Evolutionary conservation across 2,113 vertebrate species (phyloP), one percentile per base, ranked within the genome.

Genomic region (Colossoma macropomum): DNA sequence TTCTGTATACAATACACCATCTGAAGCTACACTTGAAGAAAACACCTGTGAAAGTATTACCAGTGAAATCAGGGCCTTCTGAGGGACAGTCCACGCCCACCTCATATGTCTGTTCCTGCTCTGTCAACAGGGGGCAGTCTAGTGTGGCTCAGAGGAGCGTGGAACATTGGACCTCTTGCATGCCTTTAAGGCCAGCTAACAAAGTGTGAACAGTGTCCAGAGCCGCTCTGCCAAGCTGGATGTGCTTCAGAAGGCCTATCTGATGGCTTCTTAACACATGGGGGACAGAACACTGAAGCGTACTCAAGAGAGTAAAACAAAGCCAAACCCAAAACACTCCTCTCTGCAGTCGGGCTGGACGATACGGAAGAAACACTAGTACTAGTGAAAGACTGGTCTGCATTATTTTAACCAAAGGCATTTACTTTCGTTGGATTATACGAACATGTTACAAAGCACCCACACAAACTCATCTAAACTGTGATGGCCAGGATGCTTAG

Each of bases 91-190:
- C 10, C 45, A 70, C 25, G 75, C 59, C 73, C 56, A 19, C n/a
- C 80, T 59, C 79, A 56, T 5, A 75, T 9, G 63, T 28, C 28
- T 66, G 63, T 3, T 19, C 1, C 65, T 68, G 30, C 65, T 34
- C 23, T 11, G 32, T 82, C 54, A 75, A 52, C 21, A 66, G 59
- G 41, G 71, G 80, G 72, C 60, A 38, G 72, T 75, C 28, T 32
- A 41, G 70, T 16, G 52, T n/a, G 6, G 6, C 27, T 78, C 15
- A 71, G 21, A 60, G 65, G 59, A 38, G 11, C 54, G 23, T 4
- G 15, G 1, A 63, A 28, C 28, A 50, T 16, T 21, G 45, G 72
- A 28, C 12, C 28, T 62, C 54, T 6, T 19, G 65, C 30, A 34
- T 68, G 65, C 17, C 13, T 56, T 56, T 23, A 56, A 23, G 21